Conservation (phyloP, 2,888 invertebrate species). For the Tenthredo distinguenda region DNA sequence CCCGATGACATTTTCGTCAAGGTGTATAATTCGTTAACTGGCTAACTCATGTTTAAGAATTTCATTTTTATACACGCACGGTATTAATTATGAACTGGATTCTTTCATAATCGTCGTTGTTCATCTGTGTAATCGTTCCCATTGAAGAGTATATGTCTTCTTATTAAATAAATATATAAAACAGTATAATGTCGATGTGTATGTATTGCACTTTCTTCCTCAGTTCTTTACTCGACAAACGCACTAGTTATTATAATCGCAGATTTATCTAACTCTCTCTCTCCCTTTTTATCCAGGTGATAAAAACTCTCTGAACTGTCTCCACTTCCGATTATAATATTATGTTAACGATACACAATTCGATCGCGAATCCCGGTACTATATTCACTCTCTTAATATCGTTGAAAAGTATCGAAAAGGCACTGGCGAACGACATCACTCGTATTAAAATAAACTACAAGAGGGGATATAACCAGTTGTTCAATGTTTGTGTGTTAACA, state of each 20-base stretch:
- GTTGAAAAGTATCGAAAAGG: neutral
- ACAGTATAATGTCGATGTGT: neutral
- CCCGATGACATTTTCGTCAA: constrained; percentile 54
- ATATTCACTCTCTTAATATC: neutral
- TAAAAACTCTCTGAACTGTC: neutral
- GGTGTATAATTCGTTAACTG: neutral
- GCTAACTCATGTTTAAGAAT: neutral
- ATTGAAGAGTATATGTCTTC: neutral
- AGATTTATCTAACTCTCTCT: neutral
- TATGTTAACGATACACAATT: neutral
- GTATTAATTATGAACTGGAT: neutral
- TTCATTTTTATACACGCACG: neutral
- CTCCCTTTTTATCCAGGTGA: neutral
- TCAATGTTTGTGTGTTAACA: neutral
- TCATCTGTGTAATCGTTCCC: too few relatives aligned
- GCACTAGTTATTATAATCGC: neutral
- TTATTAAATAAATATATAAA: neutral
- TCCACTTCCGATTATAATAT: neutral
- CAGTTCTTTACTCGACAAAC: neutral
- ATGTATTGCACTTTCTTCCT: constrained; percentile 48
- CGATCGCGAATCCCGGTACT: neutral
- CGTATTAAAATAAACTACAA: neutral
- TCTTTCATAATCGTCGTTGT: neutral
- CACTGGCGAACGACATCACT: constrained; percentile 2
- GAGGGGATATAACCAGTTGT: neutral